phyloP scores from a whole-genome alignment of 2,888 invertebrate genomes.

The Ophion obscuratus region DNA sequence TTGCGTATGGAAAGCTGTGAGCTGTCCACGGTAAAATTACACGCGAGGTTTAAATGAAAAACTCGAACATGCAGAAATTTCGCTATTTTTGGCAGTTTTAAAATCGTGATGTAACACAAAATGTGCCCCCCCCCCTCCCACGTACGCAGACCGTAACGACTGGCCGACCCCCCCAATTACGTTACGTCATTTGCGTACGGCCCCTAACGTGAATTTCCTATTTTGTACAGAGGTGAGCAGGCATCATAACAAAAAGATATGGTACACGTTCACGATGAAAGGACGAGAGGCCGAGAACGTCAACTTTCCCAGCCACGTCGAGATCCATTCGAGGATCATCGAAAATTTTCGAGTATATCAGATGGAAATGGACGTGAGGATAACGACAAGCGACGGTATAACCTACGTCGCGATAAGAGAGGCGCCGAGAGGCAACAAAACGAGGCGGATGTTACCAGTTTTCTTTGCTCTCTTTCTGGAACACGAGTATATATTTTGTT shows the following conservation, averaged over 20 bases:
- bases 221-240: slow-evolving; percentile 76
- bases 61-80: no score
- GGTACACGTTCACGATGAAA: slow-evolving; percentile 74
- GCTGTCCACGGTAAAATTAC: no score
- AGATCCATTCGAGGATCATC: slow-evolving; percentile 69
- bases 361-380: slow-evolving; percentile 70
- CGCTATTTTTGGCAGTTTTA: no score
- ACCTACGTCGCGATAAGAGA: slow-evolving; percentile 73
- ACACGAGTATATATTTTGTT: slow-evolving; percentile 76
- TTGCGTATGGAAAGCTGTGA: no score
- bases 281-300: slow-evolving; percentile 12
- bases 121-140: no score
- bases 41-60: no score
- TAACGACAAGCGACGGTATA: slow-evolving; percentile 69
- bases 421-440: slow-evolving; percentile 48
- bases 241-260: slow-evolving; percentile 74
- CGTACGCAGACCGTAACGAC: no score
- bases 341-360: slow-evolving; percentile 63
- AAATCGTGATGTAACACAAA: no score
- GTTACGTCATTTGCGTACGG: no score
- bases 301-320: slow-evolving; percentile 51
- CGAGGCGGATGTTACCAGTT: slow-evolving; percentile 47
- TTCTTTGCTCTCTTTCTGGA: slow-evolving; percentile 75
- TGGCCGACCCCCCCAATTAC: no score
- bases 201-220: background rate